Base-by-base conservation (phyloP, 2,797 vertebrate genomes). In the Hoplostethus atlanticus region DNA sequence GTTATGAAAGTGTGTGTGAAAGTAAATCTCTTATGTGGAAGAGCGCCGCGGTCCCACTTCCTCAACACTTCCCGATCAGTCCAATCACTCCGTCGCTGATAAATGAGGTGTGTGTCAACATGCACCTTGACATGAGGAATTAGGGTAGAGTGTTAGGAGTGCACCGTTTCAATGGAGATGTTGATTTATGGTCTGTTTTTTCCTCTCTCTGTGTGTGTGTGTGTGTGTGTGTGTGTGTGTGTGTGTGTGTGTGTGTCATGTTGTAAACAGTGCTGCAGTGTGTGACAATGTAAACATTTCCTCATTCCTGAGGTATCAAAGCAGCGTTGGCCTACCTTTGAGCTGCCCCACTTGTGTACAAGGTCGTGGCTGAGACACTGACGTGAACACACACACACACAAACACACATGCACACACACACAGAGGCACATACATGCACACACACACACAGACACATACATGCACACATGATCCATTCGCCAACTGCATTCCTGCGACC, bases 221-320 rank as follows among this genome's bases (percentile, higher is more conserved):
- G 21, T 21, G 21, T 21, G 21, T 21, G 21, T 21, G 21, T 21
- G 21, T 21, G 21, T 21, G 21, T 21, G 17, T 69, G 36, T 44
- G 67, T 67, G 68, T 64, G 71, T 47, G 62, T 71, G 72, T 36
- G 38, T 50, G 54, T 53, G 72, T 64, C 34, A 65, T 48, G 76
- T 57, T 71, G 78, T 84, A 70, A 81, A 81, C 76, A 77, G n/a
- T 54, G 16, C 72, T 69, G 36, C 5, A 56, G 53, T 57, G 76
- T 84, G 80, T 21, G 42, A 74, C 72, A 79, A 55, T 70, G 90
- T 79, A 88, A 91, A 90, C 67, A 89, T 88, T 92, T 89, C 86
- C 79, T 81, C 85, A 89, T 88, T 81, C 80, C 71, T 55, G 6
- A 72, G 73, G 69, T 80, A 81, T 80, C 2, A 38, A 80, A 73